Percentiles rank a stretch among this genome's conserved stretches.
Evolutionary conservation across 2,888 invertebrate genomes (phyloP).

Genomic region (Macrophya annulata): DNA sequence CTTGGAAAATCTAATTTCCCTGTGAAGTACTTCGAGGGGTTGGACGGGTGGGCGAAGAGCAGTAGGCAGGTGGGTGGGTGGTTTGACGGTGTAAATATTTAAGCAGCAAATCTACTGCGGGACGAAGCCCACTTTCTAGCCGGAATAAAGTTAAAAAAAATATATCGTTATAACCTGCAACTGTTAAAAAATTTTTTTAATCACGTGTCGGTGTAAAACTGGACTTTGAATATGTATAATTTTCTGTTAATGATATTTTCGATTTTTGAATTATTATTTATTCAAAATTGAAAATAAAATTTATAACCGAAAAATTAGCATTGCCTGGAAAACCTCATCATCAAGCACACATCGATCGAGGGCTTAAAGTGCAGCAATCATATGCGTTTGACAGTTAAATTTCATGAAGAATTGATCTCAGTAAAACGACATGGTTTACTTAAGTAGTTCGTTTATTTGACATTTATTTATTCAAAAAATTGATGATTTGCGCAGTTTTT

Average conservation of each 20-base stretch:
- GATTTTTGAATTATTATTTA: background rate
- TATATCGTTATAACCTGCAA: conserved; percentile 29
- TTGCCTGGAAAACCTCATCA: background rate
- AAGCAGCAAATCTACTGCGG: conserved; percentile 67
- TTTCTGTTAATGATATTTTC: background rate
- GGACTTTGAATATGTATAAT: background rate
- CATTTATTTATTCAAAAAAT: background rate
- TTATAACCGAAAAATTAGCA: background rate
- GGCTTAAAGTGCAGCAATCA: background rate
- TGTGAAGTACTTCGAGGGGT: conserved; percentile 58
- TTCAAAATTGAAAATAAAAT: background rate
- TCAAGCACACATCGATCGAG: background rate
- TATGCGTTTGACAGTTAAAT: background rate
- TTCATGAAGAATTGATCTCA: background rate
- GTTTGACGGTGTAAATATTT: conserved; percentile 72
- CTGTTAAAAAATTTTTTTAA: conserved; percentile 32
- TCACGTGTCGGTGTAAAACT: background rate
- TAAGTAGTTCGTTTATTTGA: background rate
- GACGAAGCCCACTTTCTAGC: conserved; percentile 57
- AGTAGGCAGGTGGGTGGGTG: conserved; percentile 55
- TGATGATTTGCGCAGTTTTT: background rate
- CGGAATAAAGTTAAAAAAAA: conserved; percentile 58
- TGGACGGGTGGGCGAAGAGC: conserved; percentile 56
- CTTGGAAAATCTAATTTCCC: conserved; percentile 74
- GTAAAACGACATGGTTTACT: background rate